Evolutionary conservation across 2,888 invertebrate species (phyloP), one percentile per base, ranked within the genome.

Genomic region (Agriopis aurantiaria): DNA sequence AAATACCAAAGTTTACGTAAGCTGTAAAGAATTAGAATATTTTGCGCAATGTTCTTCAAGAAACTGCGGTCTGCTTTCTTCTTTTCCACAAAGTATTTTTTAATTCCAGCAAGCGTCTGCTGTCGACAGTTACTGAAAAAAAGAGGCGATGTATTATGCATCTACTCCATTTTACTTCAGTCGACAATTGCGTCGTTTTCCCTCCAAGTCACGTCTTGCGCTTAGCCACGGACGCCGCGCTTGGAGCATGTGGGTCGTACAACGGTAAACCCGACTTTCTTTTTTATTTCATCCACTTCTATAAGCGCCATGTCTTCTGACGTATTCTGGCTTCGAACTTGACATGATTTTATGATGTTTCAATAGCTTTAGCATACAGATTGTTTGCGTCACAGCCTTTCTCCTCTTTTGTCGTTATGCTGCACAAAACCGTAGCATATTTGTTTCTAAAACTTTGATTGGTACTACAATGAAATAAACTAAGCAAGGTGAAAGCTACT

Each of bases 241-340:
- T 60, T 73, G 69, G 72, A 74, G 81, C 89, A 90, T 91, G 87
- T 91, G 88, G 93, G 92, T 91, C 93, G 90, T 80, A 83, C 87
- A 91, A 93, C 93, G 93, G 93, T 90, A 76, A 72, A 80, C 78
- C 77, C 77, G 85, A 91, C 91, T 92, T 93, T 92, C 91, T 92
- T 93, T 92, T 91, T 92, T 88, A 83, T 88, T 33, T 83, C 84
- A 82, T 82, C 82, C 80, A 81, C 80, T 81, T 80, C 83, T 81
- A 74, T 76, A 77, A 76, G 69, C 77, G 79, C 75, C 77, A 78
- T 73, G 79, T 76, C 73, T 74, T 72, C 74, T 74, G 76, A 74
- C 80, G 76, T 75, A 66, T 69, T 53, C 65, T 64, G 61, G 62
- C 71, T 74, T 67, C 69, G 71, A 59, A 66, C 72, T 66, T 73